Base-by-base conservation (phyloP, 2,888 invertebrate genomes). In the Caenorhabditis wallacei region DNA sequence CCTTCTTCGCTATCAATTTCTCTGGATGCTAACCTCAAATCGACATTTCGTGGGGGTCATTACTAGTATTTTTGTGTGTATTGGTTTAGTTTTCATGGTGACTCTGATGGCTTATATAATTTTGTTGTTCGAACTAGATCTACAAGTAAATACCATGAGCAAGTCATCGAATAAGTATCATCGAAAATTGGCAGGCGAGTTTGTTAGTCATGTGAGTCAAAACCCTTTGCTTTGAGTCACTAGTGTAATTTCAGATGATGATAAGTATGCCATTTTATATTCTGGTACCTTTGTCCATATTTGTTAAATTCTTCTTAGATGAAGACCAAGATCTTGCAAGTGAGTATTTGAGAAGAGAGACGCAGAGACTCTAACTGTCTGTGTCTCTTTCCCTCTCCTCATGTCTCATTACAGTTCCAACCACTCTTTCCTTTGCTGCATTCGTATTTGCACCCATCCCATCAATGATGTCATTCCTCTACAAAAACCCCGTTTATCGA, bases 131-230 rank as follows among this genome's bases (percentile, higher is more conserved):
- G 72, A 72, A 26, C 30, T 72, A 26, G 72, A 63, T 43, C 18
- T 63, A 26, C 72, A 72, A 54, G 72, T 72, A 18, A 72, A 61
- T 18, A 26, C 18, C 0, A 72, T 72, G 72, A 72, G 72, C 30
- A 22, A 35, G 26, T 51, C 72, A 16, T 35, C 51, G 0, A 72
- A 63, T 35, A 72, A 72, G 20, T 72, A 63, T 63, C 61, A 72
- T 3, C 35, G 18, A 13, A 51, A 24, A 7, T 18, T 63, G 0
- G 24, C 30, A 0, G 10, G n/a, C 4, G 71, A 71, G 18, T 43
- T 71, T 51, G 0, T 71, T 0, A 40, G 13, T 0, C 71, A 71
- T 24, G 71, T 71, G 18, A 59, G 71, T 57, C 10, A 18, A 18
- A 18, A 48, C 8, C 1, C 8, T 24, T 48, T 30, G 30, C 8